phyloP scores from a whole-genome alignment of 2,888 invertebrate species.

The Sinhomidia bicolor region DNA sequence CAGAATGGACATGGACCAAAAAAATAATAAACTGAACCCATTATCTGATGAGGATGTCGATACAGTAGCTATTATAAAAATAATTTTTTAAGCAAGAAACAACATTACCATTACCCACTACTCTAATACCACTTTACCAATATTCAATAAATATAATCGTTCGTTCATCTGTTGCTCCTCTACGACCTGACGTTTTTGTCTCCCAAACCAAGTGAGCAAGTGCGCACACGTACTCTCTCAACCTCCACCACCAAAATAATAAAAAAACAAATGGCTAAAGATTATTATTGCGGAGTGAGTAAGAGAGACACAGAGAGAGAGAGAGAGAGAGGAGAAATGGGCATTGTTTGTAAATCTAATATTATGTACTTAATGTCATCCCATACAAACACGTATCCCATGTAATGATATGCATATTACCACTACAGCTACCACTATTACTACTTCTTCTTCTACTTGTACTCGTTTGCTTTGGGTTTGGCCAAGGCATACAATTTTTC shows the following conservation, averaged over 20 bases:
- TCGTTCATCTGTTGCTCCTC: slow-evolving; percentile 28
- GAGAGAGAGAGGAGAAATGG: too few relatives aligned
- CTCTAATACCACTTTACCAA: slow-evolving; percentile 5
- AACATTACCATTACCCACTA: not conserved
- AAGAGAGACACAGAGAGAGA: not conserved
- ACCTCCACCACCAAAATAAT: too few relatives aligned
- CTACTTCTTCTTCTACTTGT: not conserved
- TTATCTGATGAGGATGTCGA: slow-evolving; percentile 22
- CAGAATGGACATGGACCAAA: too few relatives aligned
- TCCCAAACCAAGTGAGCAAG: too few relatives aligned
- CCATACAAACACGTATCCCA: not conserved
- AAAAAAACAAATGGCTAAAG: not conserved
- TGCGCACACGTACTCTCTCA: too few relatives aligned
- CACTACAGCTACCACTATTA: not conserved
- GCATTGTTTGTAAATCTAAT: slow-evolving; percentile 36
- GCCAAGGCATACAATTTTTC: not conserved
- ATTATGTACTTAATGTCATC: slow-evolving; percentile 53
- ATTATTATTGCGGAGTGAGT: not conserved
- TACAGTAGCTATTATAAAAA: not conserved
- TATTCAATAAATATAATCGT: slow-evolving; percentile 14
- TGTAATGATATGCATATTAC: not conserved
- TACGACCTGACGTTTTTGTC: too few relatives aligned
- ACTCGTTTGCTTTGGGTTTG: not conserved
- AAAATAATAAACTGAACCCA: not conserved
- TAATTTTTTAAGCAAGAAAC: too few relatives aligned